Evolutionary conservation across 2,113 vertebrate species (phyloP).

Genomic region (Nothocercus nigrocapillus): DNA sequence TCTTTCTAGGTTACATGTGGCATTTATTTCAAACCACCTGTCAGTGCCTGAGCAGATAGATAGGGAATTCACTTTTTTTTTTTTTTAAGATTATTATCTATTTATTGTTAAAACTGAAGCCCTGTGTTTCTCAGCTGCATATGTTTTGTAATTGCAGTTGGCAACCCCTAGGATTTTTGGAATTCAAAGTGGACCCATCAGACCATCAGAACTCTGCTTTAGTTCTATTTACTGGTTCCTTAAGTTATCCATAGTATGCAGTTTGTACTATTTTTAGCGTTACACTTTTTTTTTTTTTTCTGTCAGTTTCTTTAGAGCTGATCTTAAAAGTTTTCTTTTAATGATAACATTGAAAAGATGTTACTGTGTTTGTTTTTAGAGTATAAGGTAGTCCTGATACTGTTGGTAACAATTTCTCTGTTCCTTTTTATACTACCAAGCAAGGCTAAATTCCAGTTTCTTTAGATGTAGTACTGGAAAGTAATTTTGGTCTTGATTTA

Average conservation of each 20-base stretch:
- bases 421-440: background rate
- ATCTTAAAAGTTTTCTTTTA: background rate
- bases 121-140: background rate
- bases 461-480: background rate
- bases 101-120: background rate
- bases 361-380: background rate
- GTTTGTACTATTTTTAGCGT: background rate
- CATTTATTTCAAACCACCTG: background rate
- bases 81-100: too few species aligned
- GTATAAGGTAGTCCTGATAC: background rate
- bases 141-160: fast-evolving
- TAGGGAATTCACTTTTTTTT: background rate
- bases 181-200: background rate
- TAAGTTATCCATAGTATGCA: background rate
- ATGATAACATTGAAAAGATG: background rate
- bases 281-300: background rate
- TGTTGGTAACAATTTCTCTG: background rate
- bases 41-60: background rate
- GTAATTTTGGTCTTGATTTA: background rate
- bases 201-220: background rate
- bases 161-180: background rate
- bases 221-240: background rate
- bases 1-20: background rate
- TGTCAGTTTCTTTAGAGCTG: background rate
- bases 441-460: background rate